A percentile compares a stretch with the other conserved stretches of the same genome.
These are phyloP conservation scores for Malaclemys terrapin DNA, from an alignment of 2,113 vertebrate species.

Conservation along the genomic window DNA sequence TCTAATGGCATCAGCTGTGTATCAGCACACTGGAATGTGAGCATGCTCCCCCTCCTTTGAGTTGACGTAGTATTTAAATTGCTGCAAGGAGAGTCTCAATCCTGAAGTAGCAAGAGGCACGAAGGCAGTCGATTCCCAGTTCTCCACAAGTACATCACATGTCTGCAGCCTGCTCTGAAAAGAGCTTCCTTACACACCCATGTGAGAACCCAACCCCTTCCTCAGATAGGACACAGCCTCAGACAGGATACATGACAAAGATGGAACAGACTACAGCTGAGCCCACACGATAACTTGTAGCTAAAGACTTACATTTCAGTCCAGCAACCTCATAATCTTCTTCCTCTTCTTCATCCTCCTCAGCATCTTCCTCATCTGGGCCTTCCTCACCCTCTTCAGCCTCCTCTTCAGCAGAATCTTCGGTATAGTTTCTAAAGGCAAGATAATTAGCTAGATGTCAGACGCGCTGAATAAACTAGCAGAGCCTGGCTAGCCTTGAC, in stretches of 20 bases:
- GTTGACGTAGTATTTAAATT: neutral
- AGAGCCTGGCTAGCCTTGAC: neutral
- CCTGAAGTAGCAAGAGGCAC: neutral
- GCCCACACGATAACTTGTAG: neutral
- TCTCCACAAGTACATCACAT: neutral
- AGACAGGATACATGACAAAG: neutral
- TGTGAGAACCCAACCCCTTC: neutral
- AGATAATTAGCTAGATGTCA: neutral
- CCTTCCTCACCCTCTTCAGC: constrained; percentile 85
- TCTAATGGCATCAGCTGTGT: accelerated
- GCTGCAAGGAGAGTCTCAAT: neutral
- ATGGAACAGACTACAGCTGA: neutral
- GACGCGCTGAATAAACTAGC: neutral
- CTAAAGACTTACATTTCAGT: constrained; percentile 88
- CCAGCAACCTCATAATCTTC: constrained; percentile 90
- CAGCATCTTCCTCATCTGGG: constrained; percentile 82
- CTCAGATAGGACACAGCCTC: neutral
- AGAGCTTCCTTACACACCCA: neutral
- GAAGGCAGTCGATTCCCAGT: neutral
- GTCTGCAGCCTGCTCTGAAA: neutral
- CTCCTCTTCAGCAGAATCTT: constrained; percentile 90
- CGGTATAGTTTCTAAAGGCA: constrained; percentile 88
- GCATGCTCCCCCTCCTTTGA: neutral
- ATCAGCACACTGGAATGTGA: accelerated
- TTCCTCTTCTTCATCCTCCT: constrained; percentile 86